phyloP scores from a whole-genome alignment of 2,888 invertebrate genomes.

The Caenorhabditis wallacei region DNA sequence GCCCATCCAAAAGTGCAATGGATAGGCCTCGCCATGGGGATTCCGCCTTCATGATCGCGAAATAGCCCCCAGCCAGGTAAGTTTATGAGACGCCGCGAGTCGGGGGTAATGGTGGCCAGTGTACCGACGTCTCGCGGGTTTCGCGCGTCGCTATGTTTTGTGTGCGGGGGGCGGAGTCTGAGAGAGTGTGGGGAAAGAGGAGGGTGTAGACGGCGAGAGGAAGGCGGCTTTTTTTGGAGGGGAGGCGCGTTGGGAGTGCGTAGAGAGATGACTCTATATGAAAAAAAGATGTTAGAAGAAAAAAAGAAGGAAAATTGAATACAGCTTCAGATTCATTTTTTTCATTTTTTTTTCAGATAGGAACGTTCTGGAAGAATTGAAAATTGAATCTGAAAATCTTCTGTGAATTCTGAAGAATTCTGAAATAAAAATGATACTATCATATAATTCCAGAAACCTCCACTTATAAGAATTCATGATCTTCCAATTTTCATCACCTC shows the following conservation, averaged over 20 bases:
- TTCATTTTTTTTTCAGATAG: no score
- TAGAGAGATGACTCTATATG: no score
- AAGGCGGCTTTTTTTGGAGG: neutral
- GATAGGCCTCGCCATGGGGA: constrained; percentile 88
- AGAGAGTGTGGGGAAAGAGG: neutral
- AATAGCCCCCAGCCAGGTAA: constrained; percentile 89
- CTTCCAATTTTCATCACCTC: constrained; percentile 1
- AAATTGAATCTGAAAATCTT: no score
- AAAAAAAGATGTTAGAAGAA: no score
- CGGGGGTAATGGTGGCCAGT: neutral
- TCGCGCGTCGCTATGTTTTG: constrained; percentile 13
- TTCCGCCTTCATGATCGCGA: constrained; percentile 89
- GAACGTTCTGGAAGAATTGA: no score
- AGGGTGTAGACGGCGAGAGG: neutral
- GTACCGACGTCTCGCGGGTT: constrained; percentile 32
- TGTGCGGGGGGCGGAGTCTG: constrained; percentile 32
- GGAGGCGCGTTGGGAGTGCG: no score
- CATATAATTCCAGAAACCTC: no score
- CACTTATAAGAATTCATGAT: no score
- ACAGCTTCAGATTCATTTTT: no score
- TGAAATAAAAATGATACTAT: no score
- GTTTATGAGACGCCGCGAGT: constrained; percentile 85
- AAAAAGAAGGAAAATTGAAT: no score
- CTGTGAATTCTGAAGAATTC: no score
- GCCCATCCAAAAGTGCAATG: constrained; percentile 88